Base-by-base conservation (phyloP, 2,797 vertebrate genomes). In the Heteromormyrus szaboi region DNA sequence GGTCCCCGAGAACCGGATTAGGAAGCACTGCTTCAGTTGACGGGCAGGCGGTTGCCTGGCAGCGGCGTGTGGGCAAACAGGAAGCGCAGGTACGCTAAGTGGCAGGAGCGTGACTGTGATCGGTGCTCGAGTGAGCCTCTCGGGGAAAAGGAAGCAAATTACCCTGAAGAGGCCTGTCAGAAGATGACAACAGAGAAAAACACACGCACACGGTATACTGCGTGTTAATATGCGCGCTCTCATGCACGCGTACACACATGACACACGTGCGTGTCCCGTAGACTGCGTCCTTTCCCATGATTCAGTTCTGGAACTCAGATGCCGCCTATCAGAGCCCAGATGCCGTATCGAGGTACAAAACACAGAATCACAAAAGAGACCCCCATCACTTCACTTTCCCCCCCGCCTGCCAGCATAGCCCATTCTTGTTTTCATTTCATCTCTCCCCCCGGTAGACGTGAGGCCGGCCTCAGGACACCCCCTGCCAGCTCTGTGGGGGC, bases 381-480 rank as follows among this genome's bases (percentile, higher is more conserved):
- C 33, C 41, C 17, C 72, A n/a, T 79, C 37, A 19, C 17, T 8
- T 79, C 72, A 79, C 72, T 37, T 41, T 5, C 33, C 68, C 37
- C 68, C 17, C 33, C 46, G 2, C 84, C 84, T 17, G 46, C 88
- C 89, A 68, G n/a, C 54, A 59, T 51, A 88, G 33, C 37, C 76
- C 62, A 59, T 65, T 88, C 14, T 46, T 14, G 1, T 11, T 25
- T n/a, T 59, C 83, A 68, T 56, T 46, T 87, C 88, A 90, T 86
- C 88, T 88, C 37, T 33, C 37, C 65, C 89, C 11, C 29, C 14
- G 2, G 14, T 37, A n/a, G 54, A 86, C 8, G 2, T 8, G 22
- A 37, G 33, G 37, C 2, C 2, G n/a, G 53, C 85, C 50, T 48
- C n/a, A 54, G 29, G 33, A 54, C 2, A 1, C 85, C 85, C 85